Percentiles rank a stretch among this genome's conserved stretches.
Conservation (phyloP, 2,888 invertebrate species). For the Erebia aethiops region DNA sequence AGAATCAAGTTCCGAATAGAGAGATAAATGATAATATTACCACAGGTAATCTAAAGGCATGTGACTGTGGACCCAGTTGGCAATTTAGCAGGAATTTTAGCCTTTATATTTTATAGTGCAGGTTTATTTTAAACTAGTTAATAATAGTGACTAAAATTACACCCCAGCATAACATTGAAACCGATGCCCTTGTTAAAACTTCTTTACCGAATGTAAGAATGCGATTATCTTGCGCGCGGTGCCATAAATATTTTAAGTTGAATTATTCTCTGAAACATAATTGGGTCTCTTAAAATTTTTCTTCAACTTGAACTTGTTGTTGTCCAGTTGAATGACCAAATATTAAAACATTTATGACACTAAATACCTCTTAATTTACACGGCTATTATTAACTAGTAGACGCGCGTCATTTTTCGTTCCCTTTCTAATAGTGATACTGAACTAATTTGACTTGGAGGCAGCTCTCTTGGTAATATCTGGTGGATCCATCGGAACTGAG, state of each 20-base stretch:
- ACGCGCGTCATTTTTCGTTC: not conserved
- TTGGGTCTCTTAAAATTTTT: slow-evolving; percentile 24
- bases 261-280: slow-evolving; percentile 26
- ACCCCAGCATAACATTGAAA: slow-evolving; percentile 25
- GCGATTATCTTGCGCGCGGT: slow-evolving; percentile 19
- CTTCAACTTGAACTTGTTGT: slow-evolving; percentile 20
- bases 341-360: slow-evolving; percentile 15
- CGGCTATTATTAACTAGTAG: slow-evolving; percentile 11
- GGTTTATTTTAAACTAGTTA: slow-evolving; percentile 1
- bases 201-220: slow-evolving; percentile 30
- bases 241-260: slow-evolving; percentile 23
- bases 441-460: too few species aligned
- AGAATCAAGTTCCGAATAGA: not conserved
- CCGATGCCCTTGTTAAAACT: slow-evolving; percentile 27
- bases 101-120: not conserved
- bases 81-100: slow-evolving; percentile 10
- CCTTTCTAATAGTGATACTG: too few species aligned
- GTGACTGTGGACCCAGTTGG: not conserved
- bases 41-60: slow-evolving; percentile 3
- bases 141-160: slow-evolving; percentile 20
- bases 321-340: slow-evolving; percentile 22
- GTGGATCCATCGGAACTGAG: too few species aligned
- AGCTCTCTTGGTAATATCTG: too few species aligned
- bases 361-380: slow-evolving; percentile 20
- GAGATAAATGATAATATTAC: not conserved